Base-by-base conservation (phyloP, 2,888 invertebrate species). In the Itoplectis maculator region DNA sequence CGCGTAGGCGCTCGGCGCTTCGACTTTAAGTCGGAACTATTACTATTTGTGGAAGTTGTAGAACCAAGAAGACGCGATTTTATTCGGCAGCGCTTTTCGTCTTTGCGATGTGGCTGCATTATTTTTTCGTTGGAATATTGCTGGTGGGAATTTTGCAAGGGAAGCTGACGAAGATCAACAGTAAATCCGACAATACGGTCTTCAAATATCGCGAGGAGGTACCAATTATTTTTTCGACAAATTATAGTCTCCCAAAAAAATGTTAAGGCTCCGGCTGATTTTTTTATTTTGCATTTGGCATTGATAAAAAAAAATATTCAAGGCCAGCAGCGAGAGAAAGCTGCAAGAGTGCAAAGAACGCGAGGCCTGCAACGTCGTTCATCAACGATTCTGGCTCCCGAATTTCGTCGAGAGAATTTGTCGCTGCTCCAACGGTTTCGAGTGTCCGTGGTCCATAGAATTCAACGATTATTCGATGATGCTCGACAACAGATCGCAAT, bases 251-350 rank as follows among this genome's bases (percentile, higher is more conserved):
- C n/a, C n/a, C n/a, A n/a, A n/a, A n/a, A n/a, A n/a, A n/a, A n/a
- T n/a, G n/a, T n/a, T n/a, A n/a, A n/a, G n/a, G n/a, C n/a, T n/a
- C n/a, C n/a, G n/a, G n/a, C n/a, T n/a, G n/a, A n/a, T n/a, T n/a
- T n/a, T n/a, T n/a, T 73, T 35, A 9, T 9, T 65, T 29, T 18
- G 63, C 66, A 49, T 51, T 49, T 73, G 2, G 47, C 18, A 6
- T 4, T n/a, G 18, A 42, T 49, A 66, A 15, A 40, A 42, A 45
- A 56, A 59, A 54, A 37, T 15, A 2, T 42, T 59, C 76, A 51
- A 95, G 95, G 94, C 94, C 84, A 93, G 94, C 84, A 95, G 95
- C 87, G 95, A 95, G 91, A 93, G 94, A 84, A 94, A 95, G 79
- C 92, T 96, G 86, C 93, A 94, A 0, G 88, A 91, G 42, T 96